Percentiles rank a stretch among this genome's conserved stretches.
Evolutionary conservation across 2,113 vertebrate species (phyloP).

Genomic region (Atlantisia rogersi): DNA sequence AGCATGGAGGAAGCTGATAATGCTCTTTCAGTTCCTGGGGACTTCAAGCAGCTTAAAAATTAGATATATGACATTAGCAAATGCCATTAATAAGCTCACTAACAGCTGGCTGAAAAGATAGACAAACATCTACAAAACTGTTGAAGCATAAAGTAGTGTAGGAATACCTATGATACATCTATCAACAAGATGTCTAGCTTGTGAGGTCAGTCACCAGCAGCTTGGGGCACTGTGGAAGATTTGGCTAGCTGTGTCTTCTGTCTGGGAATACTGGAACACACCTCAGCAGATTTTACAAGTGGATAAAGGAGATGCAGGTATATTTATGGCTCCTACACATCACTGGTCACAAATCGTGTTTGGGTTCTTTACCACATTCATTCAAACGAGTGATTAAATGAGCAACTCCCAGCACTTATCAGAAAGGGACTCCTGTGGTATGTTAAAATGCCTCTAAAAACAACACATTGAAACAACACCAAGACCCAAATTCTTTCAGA

Average conservation of each 20-base stretch:
- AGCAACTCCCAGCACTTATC: neutral
- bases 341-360: neutral
- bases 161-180: neutral
- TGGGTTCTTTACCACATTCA: neutral
- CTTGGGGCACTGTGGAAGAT: neutral
- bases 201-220: neutral
- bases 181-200: neutral
- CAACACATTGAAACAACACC: neutral
- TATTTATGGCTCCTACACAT: neutral
- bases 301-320: neutral
- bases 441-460: neutral
- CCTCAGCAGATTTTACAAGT: neutral
- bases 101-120: neutral
- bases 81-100: neutral
- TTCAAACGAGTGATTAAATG: neutral
- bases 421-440: neutral
- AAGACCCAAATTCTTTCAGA: neutral
- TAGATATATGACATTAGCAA: neutral
- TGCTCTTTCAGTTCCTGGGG: constrained; percentile 4
- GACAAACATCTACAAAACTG: neutral
- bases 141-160: neutral
- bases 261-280: neutral
- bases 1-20: constrained; percentile 38
- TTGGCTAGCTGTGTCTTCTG: neutral
- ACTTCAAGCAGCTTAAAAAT: neutral